Conservation (phyloP, 2,797 vertebrate genomes). For the Remorina albescens region DNA sequence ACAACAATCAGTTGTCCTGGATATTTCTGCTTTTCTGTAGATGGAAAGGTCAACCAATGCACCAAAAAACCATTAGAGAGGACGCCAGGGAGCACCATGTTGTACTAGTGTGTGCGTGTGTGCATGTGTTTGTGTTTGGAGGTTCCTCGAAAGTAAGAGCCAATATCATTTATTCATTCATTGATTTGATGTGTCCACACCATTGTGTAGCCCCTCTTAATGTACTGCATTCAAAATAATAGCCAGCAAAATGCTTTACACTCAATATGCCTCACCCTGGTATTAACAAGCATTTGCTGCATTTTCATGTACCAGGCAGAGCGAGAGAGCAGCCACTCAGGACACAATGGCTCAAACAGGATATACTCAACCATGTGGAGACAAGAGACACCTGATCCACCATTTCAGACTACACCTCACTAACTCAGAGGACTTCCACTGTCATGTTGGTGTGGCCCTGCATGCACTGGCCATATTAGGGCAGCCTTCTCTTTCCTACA, state of each 20-base stretch:
- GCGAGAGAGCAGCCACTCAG: slow-evolving; percentile 37
- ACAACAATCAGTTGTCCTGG: slow-evolving; percentile 51
- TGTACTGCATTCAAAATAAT: slow-evolving; percentile 56
- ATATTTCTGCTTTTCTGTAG: slow-evolving; percentile 52
- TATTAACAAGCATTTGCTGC: slow-evolving; percentile 35
- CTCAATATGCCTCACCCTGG: slow-evolving; percentile 9
- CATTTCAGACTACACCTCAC: slow-evolving; percentile 39
- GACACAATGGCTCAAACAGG: slow-evolving; percentile 31
- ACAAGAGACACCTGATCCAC: slow-evolving; percentile 56
- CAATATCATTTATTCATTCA: slow-evolving; percentile 71
- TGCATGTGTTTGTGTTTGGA: slow-evolving; percentile 1
- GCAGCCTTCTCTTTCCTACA: slow-evolving; percentile 27
- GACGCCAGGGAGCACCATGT: slow-evolving; percentile 17
- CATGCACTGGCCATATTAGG: slow-evolving; percentile 10
- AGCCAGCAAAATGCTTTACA: slow-evolving; percentile 45
- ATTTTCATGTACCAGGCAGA: slow-evolving; percentile 37
- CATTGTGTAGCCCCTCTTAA: slow-evolving; percentile 47
- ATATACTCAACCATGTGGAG: slow-evolving; percentile 38
- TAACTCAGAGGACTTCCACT: slow-evolving; percentile 9
- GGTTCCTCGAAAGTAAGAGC: slow-evolving; percentile 57
- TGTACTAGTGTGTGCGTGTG: neutral
- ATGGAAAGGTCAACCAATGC: slow-evolving; percentile 61
- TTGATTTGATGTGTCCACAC: slow-evolving; percentile 54
- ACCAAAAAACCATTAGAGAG: slow-evolving; percentile 27
- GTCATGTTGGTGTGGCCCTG: slow-evolving; percentile 16